Evolutionary conservation across 1,140 invertebrate genomes (phyloP).

Genomic region (Aphidius ervi): DNA sequence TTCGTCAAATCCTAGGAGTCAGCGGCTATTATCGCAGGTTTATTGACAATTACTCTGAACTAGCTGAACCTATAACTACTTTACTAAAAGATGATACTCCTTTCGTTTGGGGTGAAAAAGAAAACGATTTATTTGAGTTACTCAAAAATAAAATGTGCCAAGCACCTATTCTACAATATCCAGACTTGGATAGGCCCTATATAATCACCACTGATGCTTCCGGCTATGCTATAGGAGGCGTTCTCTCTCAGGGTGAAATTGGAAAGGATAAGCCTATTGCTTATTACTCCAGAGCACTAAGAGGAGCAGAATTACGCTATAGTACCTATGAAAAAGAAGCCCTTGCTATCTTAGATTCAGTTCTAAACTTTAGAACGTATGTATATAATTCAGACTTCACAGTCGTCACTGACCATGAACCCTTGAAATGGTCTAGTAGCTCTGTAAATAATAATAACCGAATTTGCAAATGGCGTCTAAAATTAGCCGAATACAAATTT

Average conservation of each 20-base stretch:
- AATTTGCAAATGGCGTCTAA: constrained; percentile 53
- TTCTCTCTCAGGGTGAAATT: constrained; percentile 26
- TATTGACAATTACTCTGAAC: constrained; percentile 38
- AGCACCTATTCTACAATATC: constrained; percentile 29
- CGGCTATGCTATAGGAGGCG: constrained; percentile 22
- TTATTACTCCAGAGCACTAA: constrained; percentile 19
- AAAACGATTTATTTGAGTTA: constrained; percentile 35
- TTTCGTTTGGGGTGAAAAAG: constrained; percentile 30
- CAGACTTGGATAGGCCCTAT: constrained; percentile 29
- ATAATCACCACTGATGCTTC: constrained; percentile 29
- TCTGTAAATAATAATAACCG: constrained; percentile 48
- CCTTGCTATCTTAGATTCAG: constrained; percentile 40
- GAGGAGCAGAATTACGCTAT: constrained; percentile 7
- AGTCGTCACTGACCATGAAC: constrained; percentile 51
- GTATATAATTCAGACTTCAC: constrained; percentile 46
- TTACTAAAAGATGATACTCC: constrained; percentile 39
- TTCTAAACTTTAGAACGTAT: constrained; percentile 47
- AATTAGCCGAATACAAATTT: constrained; percentile 51
- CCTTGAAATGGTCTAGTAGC: constrained; percentile 43
- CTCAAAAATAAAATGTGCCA: constrained; percentile 15
- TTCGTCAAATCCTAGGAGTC: constrained; percentile 50
- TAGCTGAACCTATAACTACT: constrained; percentile 38
- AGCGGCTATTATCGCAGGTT: constrained; percentile 47
- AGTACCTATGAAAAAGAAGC: constrained; percentile 34
- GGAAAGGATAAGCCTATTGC: constrained; percentile 28